Evolutionary conservation across 2,888 invertebrate species (phyloP).

Genomic region (Ormyrus nitidulus): DNA sequence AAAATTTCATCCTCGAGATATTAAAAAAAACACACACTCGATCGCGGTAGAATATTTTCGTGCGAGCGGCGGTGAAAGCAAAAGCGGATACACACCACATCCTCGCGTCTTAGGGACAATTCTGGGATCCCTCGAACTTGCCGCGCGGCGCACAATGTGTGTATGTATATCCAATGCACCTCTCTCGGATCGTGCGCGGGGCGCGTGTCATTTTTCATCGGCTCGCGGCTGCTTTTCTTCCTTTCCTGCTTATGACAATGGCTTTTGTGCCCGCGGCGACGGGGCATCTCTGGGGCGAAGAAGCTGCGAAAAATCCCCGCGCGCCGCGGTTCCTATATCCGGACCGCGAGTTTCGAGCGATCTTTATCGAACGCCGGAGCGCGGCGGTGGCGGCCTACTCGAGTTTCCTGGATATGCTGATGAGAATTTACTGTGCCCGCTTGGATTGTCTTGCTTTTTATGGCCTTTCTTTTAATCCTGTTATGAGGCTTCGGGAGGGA

Average conservation of each 20-base stretch:
- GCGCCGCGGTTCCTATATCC: too few relatives aligned
- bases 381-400: neutral
- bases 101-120: conserved; percentile 58
- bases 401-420: conserved; percentile 12
- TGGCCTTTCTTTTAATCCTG: too few relatives aligned
- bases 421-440: neutral
- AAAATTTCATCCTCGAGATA: conserved; percentile 10
- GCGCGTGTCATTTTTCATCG: conserved; percentile 57
- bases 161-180: neutral
- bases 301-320: conserved; percentile 8
- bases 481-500: too few relatives aligned
- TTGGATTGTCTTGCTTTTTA: neutral
- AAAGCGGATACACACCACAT: conserved; percentile 62
- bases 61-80: conserved; percentile 64
- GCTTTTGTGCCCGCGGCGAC: neutral
- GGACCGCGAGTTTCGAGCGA: neutral
- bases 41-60: conserved; percentile 56
- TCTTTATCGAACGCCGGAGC: neutral
- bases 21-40: conserved; percentile 10
- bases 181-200: conserved; percentile 50
- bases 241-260: conserved; percentile 37
- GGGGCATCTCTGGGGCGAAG: neutral
- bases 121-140: conserved; percentile 59
- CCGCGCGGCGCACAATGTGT: conserved; percentile 29
- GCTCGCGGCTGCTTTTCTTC: conserved; percentile 30